These are phyloP conservation scores for Gonioctena quinquepunctata DNA, from an alignment of 1,140 invertebrate species.

Conservation along the genomic window DNA sequence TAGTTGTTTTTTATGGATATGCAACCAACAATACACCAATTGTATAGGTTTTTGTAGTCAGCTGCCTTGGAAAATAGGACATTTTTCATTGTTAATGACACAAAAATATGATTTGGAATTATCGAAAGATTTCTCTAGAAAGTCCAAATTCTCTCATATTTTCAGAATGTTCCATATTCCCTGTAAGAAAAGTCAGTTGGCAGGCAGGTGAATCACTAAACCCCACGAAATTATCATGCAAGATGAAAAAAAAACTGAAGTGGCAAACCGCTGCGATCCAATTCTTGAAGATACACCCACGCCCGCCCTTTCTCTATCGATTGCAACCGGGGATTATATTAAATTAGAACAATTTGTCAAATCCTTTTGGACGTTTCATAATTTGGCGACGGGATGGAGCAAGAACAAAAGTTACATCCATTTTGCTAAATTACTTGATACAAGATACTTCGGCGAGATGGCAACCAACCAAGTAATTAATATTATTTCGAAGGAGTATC, in stretches of 20 bases:
- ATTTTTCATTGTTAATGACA: too few species aligned
- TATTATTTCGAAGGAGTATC: conserved; percentile 2
- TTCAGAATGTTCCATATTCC: too few species aligned
- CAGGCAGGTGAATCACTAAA: too few species aligned
- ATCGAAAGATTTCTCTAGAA: too few species aligned
- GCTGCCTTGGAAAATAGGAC: too few species aligned
- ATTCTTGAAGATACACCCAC: not conserved
- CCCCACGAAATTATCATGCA: too few species aligned
- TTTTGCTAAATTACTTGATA: conserved; percentile 38
- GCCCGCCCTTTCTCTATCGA: conserved; percentile 28
- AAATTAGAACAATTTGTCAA: conserved; percentile 48
- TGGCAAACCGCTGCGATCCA: not conserved
- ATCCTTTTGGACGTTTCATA: conserved; percentile 39
- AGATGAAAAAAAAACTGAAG: not conserved
- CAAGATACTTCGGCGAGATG: conserved; percentile 32
- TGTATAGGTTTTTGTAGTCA: too few species aligned
- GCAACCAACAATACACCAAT: too few species aligned
- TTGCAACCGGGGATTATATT: conserved; percentile 34
- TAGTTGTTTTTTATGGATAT: too few species aligned
- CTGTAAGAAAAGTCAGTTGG: too few species aligned
- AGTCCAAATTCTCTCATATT: too few species aligned
- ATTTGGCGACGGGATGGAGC: conserved; percentile 34
- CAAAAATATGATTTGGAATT: too few species aligned
- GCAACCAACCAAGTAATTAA: conserved; percentile 32
- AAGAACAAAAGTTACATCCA: conserved; percentile 40